Evolutionary conservation across 2,797 vertebrate genomes (phyloP).

Genomic region (Sebastes alutus): DNA sequence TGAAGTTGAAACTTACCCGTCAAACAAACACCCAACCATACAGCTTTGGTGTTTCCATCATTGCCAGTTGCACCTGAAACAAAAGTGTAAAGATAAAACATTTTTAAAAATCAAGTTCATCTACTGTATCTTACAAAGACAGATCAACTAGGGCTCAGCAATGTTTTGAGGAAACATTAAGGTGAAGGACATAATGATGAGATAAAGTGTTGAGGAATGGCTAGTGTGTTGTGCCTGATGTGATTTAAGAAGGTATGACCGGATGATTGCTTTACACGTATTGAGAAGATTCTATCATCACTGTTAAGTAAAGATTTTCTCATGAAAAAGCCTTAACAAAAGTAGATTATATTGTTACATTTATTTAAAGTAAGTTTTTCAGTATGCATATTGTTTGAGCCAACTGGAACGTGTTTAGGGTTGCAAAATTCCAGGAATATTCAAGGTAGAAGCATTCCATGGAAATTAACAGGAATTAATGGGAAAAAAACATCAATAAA

Average conservation of each 20-base stretch:
- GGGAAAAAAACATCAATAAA: too few relatives aligned
- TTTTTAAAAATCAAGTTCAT: neutral
- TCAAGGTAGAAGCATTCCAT: too few relatives aligned
- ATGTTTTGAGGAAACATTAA: neutral
- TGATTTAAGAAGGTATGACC: neutral
- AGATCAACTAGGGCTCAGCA: neutral
- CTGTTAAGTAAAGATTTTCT: neutral
- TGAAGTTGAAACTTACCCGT: conserved; percentile 45
- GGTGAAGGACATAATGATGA: too few relatives aligned
- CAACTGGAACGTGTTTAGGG: neutral
- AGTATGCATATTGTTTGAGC: neutral
- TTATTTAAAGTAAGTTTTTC: neutral
- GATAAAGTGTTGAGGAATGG: neutral
- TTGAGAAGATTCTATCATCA: neutral
- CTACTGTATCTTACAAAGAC: neutral
- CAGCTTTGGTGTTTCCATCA: fast-evolving
- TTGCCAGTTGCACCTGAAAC: fast-evolving
- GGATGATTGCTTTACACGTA: neutral
- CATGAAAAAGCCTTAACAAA: neutral
- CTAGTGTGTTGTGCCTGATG: neutral
- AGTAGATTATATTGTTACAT: neutral
- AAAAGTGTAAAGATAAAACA: neutral
- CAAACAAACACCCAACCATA: fast-evolving
- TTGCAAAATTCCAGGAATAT: neutral
- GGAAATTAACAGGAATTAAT: neutral